Evolutionary conservation across 92 coral and sea anemone species (phyloP), one percentile per base, ranked within the genome.

Genomic region (Muricea muricata): DNA sequence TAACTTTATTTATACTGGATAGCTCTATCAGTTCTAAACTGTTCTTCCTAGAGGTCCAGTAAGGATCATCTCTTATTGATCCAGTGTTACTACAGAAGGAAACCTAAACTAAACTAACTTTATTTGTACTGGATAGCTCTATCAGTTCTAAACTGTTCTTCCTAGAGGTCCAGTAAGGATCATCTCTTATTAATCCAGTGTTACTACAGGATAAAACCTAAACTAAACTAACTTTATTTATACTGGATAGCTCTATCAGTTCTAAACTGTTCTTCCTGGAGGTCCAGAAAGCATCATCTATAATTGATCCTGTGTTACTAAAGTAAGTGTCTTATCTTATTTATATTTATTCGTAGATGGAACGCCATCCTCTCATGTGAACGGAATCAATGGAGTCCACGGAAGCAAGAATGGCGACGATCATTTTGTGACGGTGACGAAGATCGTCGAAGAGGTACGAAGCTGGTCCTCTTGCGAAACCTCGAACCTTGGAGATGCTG

Each of bases 381-480:
- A 78, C 35, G 84, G 78, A 0, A 41, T 58, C 58, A 46, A 14
- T 71, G 86, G 33, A 58, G 10, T 84, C 57, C 54, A 77, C 47
- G 21, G 87, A 85, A 32, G 70, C 75, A 28, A 86, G 77, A 8
- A 87, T 79, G 52, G 85, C 45, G 92, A 88, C 1, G 99, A 96
- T 34, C 99, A 96, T 32, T 89, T 96, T 58, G 97, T 96, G 13
- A 96, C 99, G 0, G 99, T 96, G 56, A 96, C 99, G 0, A 96
- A 96, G 78, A 93, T 94, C 9, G 94, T 96, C 31, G 99, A 96
- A 70, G 98, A 96, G 97, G 98, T 95, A 21, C 65, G 85, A 15
- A 35, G 74, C 35, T 4, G 28, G 17, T 41, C 54, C 17, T 0
- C 75, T n/a, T 46, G 11, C n/a, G 35, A 28, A 30, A 28, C 35